A percentile compares a stretch with the other conserved stretches of the same genome.
These are phyloP conservation scores for Phalanger gymnotis DNA, from an alignment of 2,797 vertebrate species.

Conservation along the genomic window DNA sequence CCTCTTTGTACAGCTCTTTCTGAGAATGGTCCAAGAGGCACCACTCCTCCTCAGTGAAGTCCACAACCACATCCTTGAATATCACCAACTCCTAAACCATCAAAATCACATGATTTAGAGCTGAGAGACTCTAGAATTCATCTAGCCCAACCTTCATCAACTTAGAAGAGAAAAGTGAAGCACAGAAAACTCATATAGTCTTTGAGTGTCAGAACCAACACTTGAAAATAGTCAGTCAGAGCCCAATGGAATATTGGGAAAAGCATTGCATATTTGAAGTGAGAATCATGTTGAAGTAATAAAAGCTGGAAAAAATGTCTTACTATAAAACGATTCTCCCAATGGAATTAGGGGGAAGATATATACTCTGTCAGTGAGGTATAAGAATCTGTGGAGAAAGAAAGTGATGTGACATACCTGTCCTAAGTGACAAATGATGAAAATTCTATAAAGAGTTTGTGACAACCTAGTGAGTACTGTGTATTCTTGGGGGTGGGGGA, in stretches of 20 bases:
- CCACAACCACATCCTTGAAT: too few relatives aligned
- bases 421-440: not conserved
- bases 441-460: not conserved
- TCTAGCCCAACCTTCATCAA: not conserved
- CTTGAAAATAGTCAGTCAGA: not conserved
- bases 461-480: not conserved
- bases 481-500: not conserved
- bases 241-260: not conserved
- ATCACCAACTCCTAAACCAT: too few relatives aligned
- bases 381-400: not conserved
- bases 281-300: not conserved
- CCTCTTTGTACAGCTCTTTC: not conserved
- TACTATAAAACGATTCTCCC: not conserved
- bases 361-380: not conserved
- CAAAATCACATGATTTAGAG: too few relatives aligned
- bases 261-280: not conserved
- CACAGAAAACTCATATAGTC: too few relatives aligned
- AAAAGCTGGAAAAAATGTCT: not conserved
- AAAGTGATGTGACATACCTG: not conserved
- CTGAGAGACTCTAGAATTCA: not conserved
- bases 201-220: not conserved
- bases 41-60: too few relatives aligned
- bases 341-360: not conserved
- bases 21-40: not conserved
- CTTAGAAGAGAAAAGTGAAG: not conserved